Evolutionary conservation across 2,888 invertebrate genomes (phyloP), one percentile per base, ranked within the genome.

Genomic region (Neuroscelio doddi): DNA sequence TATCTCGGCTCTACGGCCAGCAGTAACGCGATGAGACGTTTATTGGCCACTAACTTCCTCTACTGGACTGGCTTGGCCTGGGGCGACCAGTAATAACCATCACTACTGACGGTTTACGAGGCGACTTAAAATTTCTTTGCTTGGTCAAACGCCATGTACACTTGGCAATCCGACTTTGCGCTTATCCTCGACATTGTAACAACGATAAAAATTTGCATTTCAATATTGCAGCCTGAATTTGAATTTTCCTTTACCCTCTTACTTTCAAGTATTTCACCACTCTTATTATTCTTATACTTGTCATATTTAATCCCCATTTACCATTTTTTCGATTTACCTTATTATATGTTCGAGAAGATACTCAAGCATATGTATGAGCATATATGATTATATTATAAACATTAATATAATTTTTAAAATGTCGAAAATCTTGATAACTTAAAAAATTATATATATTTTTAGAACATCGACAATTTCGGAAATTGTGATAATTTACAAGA

Each of bases 1-100:
- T 72, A 73, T 72, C 73, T 70, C 51, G 57, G 63, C 59, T 72
- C 70, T 74, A 75, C 68, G 71, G 68, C 50, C 67, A 46, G 66
- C 42, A 67, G 73, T 75, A 74, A 77, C 68, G 71, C 67, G 68
- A 64, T 69, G 65, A 64, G 70, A 72, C 72, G 67, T 80, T 79
- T 79, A 80, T 78, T 77, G 74, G 70, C 72, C 71, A 76, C 73
- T 78, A 79, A 76, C 76, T 76, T 76, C 57, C 75, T 69, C 64
- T 67, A 66, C 63, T 57, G 68, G 58, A 61, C 47, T 52, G 51
- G 47, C 46, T 55, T 21, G 50, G 15, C 41, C 50, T 51, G 59
- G 72, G 70, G 74, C 73, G 72, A 69, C 71, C 72, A 72, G 70
- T 71, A 75, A 78, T 78, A 78, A 79, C 73, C 72, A 72, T 77